Evolutionary conservation across 2,888 invertebrate species (phyloP), one percentile per base, ranked within the genome.

Genomic region (Mesochorus sp.): DNA sequence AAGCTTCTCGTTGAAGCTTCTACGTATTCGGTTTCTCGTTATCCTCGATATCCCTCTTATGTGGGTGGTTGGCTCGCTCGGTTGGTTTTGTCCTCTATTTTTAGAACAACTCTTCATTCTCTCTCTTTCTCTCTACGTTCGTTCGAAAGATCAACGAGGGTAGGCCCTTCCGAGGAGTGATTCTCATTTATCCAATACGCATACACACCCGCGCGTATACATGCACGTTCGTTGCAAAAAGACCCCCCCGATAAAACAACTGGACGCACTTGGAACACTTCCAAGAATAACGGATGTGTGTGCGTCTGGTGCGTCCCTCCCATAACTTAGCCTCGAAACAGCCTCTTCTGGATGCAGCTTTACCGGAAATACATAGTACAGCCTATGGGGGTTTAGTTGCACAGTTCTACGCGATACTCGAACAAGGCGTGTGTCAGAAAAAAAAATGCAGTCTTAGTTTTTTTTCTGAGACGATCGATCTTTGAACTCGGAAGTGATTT

Each of bases 181-280:
- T 73, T 55, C 73, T 53, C 53, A 51, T 55, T 47, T 42, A 12
- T 6, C 28, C 17, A 12, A 39, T 39, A 49, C 24, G n/a, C n/a
- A n/a, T n/a, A 24, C 21, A 0, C 19, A 19, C 21, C 10, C 21
- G 49, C 12, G 49, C 3, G 24, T 24, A 24, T 71, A 67, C 66
- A 57, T 72, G 77, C 53, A 76, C 53, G 34, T 44, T 61, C 14
- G 42, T 51, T 31, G 66, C 26, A 28, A 66, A 39, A 55, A 55
- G 47, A 44, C 28, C 19, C 57, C 28, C 64, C 49, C 68, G 59
- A 49, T 61, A 39, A 70, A 39, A 74, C 68, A 66, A 70, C 67
- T 78, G 77, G 37, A 42, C 64, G 68, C 68, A 68, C 77, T 78
- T 78, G 74, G 59, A 78, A 78, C 74, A 53, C 70, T 78, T 74